Evolutionary conservation across 2,113 vertebrate species (phyloP).

Genomic region (Hyaena hyaena): DNA sequence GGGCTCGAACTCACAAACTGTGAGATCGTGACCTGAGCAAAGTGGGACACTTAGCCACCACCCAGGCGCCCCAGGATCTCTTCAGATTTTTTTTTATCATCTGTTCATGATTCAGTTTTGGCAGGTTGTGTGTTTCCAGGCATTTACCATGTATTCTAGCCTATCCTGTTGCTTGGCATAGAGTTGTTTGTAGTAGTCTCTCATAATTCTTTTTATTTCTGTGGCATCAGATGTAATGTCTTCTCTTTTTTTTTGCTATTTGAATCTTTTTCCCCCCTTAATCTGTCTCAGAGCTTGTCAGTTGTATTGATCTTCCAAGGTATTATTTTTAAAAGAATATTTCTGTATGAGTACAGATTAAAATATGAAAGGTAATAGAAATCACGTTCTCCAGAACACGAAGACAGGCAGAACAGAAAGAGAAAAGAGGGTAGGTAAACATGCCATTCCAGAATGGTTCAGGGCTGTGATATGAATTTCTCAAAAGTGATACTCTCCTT

Average conservation of each 20-base stretch:
- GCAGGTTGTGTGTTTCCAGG: not conserved
- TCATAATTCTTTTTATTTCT: slow-evolving; percentile 2
- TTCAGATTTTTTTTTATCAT: not conserved
- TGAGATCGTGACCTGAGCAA: too few relatives aligned
- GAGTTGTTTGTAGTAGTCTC: not conserved
- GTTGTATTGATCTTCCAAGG: not conserved
- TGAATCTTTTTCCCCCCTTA: not conserved
- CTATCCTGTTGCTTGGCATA: not conserved
- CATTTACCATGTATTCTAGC: not conserved
- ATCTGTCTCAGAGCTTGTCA: not conserved
- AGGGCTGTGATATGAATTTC: not conserved
- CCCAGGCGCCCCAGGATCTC: too few relatives aligned
- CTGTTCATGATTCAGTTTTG: not conserved
- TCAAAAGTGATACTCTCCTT: not conserved
- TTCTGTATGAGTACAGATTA: not conserved
- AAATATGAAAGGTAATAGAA: not conserved
- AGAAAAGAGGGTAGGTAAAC: not conserved
- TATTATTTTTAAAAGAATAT: not conserved
- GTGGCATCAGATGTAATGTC: not conserved
- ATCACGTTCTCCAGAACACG: not conserved
- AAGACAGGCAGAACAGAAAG: not conserved
- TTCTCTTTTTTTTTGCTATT: not conserved
- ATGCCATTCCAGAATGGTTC: not conserved
- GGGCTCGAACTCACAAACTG: too few relatives aligned
- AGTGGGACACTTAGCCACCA: too few relatives aligned